Conservation (phyloP, 2,113 vertebrate species). For the Solea solea region DNA sequence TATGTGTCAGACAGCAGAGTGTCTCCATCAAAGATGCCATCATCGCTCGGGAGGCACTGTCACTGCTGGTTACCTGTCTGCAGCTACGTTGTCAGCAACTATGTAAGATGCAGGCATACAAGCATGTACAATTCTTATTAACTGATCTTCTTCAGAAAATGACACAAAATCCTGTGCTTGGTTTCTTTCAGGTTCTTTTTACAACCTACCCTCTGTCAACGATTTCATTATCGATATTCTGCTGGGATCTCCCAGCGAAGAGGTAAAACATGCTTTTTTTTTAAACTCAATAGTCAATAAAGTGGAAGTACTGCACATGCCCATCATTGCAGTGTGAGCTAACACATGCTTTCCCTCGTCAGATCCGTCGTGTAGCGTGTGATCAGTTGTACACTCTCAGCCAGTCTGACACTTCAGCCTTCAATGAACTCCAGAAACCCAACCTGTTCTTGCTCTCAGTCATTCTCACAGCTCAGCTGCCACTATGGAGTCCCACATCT, state of each 20-base stretch:
- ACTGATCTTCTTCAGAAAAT: background rate
- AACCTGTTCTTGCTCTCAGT: slow-evolving; percentile 94
- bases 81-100: slow-evolving; percentile 96
- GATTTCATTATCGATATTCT: slow-evolving; percentile 98
- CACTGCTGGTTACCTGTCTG: slow-evolving; percentile 95
- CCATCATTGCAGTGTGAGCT: background rate
- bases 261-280: slow-evolving; percentile 81
- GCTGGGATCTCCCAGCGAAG: slow-evolving; percentile 94
- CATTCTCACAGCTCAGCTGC: slow-evolving; percentile 93
- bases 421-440: slow-evolving; percentile 94
- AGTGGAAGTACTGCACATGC: background rate
- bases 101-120: slow-evolving; percentile 76
- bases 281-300: background rate
- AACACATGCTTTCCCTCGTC: slow-evolving; percentile 6
- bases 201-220: slow-evolving; percentile 92
- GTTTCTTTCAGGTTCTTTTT: slow-evolving; percentile 90
- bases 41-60: slow-evolving; percentile 95
- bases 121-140: background rate
- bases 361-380: slow-evolving; percentile 97
- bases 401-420: slow-evolving; percentile 92
- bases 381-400: slow-evolving; percentile 97
- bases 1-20: slow-evolving; percentile 93
- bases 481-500: slow-evolving; percentile 97
- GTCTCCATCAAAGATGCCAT: slow-evolving; percentile 96
- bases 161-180: slow-evolving; percentile 7